phyloP scores from a whole-genome alignment of 35 echinoderm and acorn worm species.

The Stichopus chloronotus region DNA sequence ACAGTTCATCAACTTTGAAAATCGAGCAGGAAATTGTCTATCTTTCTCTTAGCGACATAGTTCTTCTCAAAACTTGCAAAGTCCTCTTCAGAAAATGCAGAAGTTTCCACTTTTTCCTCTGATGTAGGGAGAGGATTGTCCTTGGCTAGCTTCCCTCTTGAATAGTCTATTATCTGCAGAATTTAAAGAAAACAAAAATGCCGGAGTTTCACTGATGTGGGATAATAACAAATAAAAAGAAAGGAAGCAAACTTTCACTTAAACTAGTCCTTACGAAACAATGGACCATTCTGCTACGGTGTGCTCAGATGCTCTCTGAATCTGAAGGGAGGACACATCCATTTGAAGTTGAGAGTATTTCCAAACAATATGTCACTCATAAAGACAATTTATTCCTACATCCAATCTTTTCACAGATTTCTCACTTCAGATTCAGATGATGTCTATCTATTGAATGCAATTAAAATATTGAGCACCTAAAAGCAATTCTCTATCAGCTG shows the following conservation, averaged over 20 bases:
- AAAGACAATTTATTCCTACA: too few relatives aligned
- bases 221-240: neutral
- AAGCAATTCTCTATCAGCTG: too few relatives aligned
- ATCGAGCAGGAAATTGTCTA: slow-evolving; percentile 23
- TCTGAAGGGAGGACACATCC: too few relatives aligned
- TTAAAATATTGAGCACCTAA: too few relatives aligned
- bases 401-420: too few relatives aligned
- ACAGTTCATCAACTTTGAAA: neutral
- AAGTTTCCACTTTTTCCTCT: slow-evolving; percentile 14
- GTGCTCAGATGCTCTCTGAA: too few relatives aligned
- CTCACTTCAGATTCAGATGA: too few relatives aligned
- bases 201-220: neutral
- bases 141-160: slow-evolving; percentile 37
- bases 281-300: too few relatives aligned
- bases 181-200: neutral
- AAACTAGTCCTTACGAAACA: neutral
- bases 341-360: too few relatives aligned
- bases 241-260: neutral
- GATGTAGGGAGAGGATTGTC: slow-evolving; percentile 8
- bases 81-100: slow-evolving; percentile 41
- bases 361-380: too few relatives aligned
- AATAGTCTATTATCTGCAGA: slow-evolving; percentile 50
- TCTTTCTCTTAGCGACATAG: slow-evolving; percentile 24
- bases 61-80: slow-evolving; percentile 41
- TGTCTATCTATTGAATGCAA: too few relatives aligned